Evolutionary conservation across 2,113 vertebrate genomes (phyloP), one percentile per base, ranked within the genome.

Genomic region (Menura novaehollandiae): DNA sequence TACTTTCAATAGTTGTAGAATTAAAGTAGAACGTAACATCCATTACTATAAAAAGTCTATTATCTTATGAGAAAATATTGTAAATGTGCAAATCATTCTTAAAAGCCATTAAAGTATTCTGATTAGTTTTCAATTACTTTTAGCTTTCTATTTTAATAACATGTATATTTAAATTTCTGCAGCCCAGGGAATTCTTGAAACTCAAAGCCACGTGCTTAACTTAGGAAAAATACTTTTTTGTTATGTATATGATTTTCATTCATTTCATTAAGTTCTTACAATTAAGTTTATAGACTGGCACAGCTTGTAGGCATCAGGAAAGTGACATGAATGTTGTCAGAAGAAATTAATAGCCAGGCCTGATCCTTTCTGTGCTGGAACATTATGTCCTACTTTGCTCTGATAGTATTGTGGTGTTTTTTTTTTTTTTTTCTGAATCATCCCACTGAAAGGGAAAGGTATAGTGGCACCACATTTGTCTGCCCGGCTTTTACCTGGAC

Each of bases 351-450:
- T 44, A 88, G 33, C 33, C 18, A 91, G 87, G 35, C 9, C 28
- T 26, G 71, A 97, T 88, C 30, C 43, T 94, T 94, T 92, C 21
- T 27, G 52, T 44, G n/a, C 49, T 96, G 62, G 30, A 53, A 92
- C 43, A 94, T 82, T 84, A 73, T 89, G 91, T 79, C 79, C 93
- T 94, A 83, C 66, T 94, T 86, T 93, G 85, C 14, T 86, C 30
- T 78, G 18, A 44, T n/a, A 73, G 8, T 69, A 82, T 15, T 66
- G 24, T 47, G 58, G 55, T 66, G 3, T 22, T 5, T 47, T 35
- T 67, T 62, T 79, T 76, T 59, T 46, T 43, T 49, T 74, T 47
- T 53, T 51, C 66, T 74, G 7, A 81, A 58, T 63, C 64, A 80
- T 59, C 5, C 4, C 13, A 75, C 13, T 59, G 26, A 81, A 89